Evolutionary conservation across 2,888 invertebrate genomes (phyloP), one percentile per base, ranked within the genome.

Genomic region (Neocrepidodera transversa): DNA sequence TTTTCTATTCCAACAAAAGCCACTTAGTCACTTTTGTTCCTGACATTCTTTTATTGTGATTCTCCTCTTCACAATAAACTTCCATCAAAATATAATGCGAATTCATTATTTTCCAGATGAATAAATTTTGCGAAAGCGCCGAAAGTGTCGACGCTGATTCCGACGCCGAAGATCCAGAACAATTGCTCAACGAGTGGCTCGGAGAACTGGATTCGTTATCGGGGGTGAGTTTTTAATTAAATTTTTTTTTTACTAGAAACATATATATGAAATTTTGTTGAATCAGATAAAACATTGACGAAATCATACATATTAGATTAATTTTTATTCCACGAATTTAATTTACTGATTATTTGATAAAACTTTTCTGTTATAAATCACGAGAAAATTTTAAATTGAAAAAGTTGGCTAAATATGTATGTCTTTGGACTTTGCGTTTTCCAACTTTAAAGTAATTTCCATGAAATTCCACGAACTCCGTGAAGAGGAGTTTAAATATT

Each of bases 161-260:
- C 73, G 85, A 85, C 77, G 82, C 85, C 67, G 88, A 88, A 71
- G 89, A 90, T 81, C 90, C 90, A 14, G 89, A 89, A 75, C 87
- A 88, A 68, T 83, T 90, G 68, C 84, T 91, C 68, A 89, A 90
- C 81, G 88, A 89, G 74, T 90, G 90, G 90, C 83, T 91, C 8
- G 90, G 89, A 62, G 90, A 91, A 78, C 84, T 91, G 69, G 88
- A 89, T 72, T 88, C 84, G 65, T 83, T 91, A 55, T 87, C 89
- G 47, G 87, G 87, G 83, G 91, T 91, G 77, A 85, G 87, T 84
- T 35, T 60, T 45, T 26, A 45, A 45, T 45, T 45, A 45, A 45
- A 45, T 32, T 35, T 49, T 51, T 13, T 23, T 42, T 40, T 38
- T 10, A 30, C 30, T 10, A 18, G 28, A 55, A 55, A 36, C n/a